Evolutionary conservation across 2,888 invertebrate species (phyloP), one percentile per base, ranked within the genome.

Genomic region (Cryptus armator): DNA sequence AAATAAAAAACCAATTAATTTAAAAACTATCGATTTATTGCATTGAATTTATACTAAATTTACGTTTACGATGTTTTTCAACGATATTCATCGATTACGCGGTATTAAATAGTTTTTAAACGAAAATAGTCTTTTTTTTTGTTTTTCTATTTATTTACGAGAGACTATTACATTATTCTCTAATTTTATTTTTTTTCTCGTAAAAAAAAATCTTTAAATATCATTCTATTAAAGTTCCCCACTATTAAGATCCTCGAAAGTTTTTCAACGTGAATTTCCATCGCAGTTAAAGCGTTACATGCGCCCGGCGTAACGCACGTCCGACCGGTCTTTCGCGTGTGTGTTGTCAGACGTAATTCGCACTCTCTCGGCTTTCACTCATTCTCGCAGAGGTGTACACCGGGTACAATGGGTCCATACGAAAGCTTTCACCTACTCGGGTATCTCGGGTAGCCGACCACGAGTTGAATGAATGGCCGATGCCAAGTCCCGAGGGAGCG

Each of bases 381-480:
- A 44, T 19, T 67, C 24, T 43, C 46, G 16, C 43, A 46, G 67
- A 44, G 19, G 12, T 67, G 44, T 44, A 9, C 67, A 16, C 44
- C 12, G 44, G 24, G 44, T 67, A 67, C 67, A 46, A 67, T 46
- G 67, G 10, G 43, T 19, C 44, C 44, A 6, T 16, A 24, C 19
- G 12, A 67, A 44, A 16, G 43, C 67, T 67, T 67, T 67, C 67
- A 44, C 19, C 46, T 44, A 19, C 44, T 44, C 10, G 16, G 12
- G 12, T 67, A 16, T 24, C 66, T 19, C 16, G 43, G 66, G 3
- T 16, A 66, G 43, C 66, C 37, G 7, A n/a, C 62, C 66, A 66
- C 67, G 67, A 67, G 46, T 67, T 44, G 67, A 44, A 67, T 44
- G 67, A 67, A 67, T 67, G 14, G 32, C 14, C n/a, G 32, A 62